phyloP scores from a whole-genome alignment of 2,113 vertebrate genomes.

The Hydrolagus affinis region DNA sequence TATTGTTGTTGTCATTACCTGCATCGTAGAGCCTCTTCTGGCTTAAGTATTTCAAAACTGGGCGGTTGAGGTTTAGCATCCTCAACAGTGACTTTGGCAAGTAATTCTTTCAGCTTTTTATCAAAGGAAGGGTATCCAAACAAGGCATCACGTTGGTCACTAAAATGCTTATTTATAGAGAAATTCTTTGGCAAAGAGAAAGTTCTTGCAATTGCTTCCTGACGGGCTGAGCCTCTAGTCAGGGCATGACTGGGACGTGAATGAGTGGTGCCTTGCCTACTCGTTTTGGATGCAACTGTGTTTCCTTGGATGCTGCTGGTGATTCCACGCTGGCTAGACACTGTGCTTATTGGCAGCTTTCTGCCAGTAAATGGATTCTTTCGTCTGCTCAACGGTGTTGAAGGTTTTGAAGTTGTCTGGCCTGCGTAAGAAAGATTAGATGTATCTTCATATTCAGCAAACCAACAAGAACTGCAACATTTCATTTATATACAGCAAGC shows the following conservation, averaged over 20 bases:
- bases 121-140: conserved; percentile 30
- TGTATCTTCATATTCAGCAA: no score
- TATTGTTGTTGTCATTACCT: conserved; percentile 44
- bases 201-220: conserved; percentile 26
- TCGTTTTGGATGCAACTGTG: conserved; percentile 22
- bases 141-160: conserved; percentile 9
- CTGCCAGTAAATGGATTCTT: background rate
- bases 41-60: conserved; percentile 35
- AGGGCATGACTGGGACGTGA: conserved; percentile 3
- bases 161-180: background rate
- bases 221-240: conserved; percentile 33
- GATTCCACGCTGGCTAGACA: conserved; percentile 14
- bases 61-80: conserved; percentile 31
- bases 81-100: conserved; percentile 38
- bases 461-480: no score
- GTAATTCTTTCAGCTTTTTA: conserved; percentile 39
- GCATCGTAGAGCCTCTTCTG: conserved; percentile 49
- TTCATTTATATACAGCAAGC: no score
- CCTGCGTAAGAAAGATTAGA: background rate
- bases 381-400: conserved; percentile 31
- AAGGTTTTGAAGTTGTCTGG: conserved; percentile 31
- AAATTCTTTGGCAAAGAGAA: conserved; percentile 33
- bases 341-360: background rate
- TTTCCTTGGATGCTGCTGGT: background rate
- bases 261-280: background rate